phyloP scores from a whole-genome alignment of 2,113 vertebrate genomes.

The Drymodes brunneopygia region DNA sequence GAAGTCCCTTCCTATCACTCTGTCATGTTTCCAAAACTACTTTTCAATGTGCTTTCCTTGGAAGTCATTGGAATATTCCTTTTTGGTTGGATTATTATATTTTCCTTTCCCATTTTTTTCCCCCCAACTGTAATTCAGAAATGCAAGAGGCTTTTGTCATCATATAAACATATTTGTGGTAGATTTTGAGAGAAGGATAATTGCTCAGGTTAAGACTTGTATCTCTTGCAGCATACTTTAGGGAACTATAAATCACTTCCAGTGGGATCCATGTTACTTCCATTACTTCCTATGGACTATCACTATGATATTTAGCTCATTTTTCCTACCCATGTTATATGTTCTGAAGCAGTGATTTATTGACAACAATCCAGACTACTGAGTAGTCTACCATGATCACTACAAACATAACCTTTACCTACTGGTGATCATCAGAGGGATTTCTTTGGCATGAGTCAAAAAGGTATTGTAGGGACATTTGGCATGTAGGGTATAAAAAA shows the following conservation, averaged over 20 bases:
- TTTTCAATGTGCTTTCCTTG: constrained; percentile 8
- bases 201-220: neutral
- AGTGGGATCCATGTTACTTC: neutral
- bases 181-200: neutral
- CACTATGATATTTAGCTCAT: neutral
- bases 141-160: neutral
- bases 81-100: neutral
- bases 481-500: neutral
- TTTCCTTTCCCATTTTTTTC: neutral
- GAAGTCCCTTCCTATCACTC: constrained; percentile 16
- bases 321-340: neutral
- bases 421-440: accelerated
- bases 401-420: neutral
- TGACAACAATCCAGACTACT: neutral
- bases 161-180: neutral
- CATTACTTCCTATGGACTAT: neutral
- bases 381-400: neutral
- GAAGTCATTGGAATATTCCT: constrained; percentile 1
- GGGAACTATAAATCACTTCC: neutral
- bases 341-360: neutral
- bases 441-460: neutral
- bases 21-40: neutral
- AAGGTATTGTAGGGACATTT: neutral
- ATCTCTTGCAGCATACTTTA: neutral
- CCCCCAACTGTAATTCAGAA: neutral